Evolutionary conservation across 2,888 invertebrate species (phyloP).

Genomic region (Desoria tigrina): DNA sequence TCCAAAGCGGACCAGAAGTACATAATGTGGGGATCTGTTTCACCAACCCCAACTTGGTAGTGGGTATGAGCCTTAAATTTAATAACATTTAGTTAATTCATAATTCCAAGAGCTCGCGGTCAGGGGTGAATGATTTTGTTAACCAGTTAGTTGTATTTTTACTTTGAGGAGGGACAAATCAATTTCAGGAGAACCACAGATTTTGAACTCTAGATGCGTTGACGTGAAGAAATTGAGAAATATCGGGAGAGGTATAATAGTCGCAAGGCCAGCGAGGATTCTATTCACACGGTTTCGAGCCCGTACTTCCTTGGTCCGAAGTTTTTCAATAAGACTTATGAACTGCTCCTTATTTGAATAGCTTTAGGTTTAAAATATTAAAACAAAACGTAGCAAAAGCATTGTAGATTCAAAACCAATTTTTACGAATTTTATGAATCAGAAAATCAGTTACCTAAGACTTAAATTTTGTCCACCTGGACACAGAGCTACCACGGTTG

Average conservation of each 20-base stretch:
- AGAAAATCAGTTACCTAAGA: conserved; percentile 24
- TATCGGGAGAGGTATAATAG: conserved; percentile 31
- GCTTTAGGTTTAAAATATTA: too few relatives aligned
- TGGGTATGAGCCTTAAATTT: conserved; percentile 30
- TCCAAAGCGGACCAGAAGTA: conserved; percentile 40
- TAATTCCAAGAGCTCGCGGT: too few relatives aligned
- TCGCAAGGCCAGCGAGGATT: conserved; percentile 32
- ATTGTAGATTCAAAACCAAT: background rate
- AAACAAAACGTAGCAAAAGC: background rate
- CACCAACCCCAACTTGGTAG: conserved; percentile 38
- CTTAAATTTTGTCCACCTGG: conserved; percentile 22
- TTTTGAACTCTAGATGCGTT: background rate
- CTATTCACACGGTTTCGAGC: conserved; percentile 26
- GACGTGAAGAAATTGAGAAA: conserved; percentile 4
- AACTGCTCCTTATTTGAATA: conserved; percentile 31
- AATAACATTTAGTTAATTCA: too few relatives aligned
- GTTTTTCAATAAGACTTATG: conserved; percentile 22
- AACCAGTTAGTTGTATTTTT: too few relatives aligned
- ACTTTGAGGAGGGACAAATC: background rate
- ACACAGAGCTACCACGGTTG: conserved; percentile 22
- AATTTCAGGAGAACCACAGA: background rate
- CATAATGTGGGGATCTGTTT: conserved; percentile 34
- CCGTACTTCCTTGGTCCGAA: conserved; percentile 29
- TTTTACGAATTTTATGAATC: background rate
- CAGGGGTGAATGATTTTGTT: too few relatives aligned